Percentiles rank a stretch among this genome's conserved stretches.
Conservation (phyloP, 2,888 invertebrate species). For the Noctua janthe region DNA sequence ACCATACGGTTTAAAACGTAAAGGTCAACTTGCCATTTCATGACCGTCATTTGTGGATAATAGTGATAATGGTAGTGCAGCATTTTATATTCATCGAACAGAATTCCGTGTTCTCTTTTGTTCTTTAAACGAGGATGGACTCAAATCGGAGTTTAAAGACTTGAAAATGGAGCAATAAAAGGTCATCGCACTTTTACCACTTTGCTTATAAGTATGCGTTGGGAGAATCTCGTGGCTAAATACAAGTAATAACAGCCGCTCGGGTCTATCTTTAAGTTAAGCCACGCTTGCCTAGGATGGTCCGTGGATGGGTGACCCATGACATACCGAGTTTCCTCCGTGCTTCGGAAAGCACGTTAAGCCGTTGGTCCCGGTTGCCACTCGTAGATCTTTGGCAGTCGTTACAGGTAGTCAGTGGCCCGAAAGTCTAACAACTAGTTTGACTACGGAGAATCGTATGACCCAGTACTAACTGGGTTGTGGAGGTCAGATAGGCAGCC, state of each 20-base stretch:
- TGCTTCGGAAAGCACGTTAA: too few species aligned
- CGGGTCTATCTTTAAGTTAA: too few species aligned
- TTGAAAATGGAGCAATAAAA: slow-evolving; percentile 10
- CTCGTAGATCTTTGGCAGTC: too few species aligned
- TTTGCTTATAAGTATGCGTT: neutral
- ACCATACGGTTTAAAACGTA: slow-evolving; percentile 34
- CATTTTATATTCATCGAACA: slow-evolving; percentile 34
- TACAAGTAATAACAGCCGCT: neutral
- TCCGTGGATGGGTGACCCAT: neutral
- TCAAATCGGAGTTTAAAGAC: neutral
- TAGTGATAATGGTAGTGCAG: slow-evolving; percentile 42
- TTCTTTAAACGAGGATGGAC: slow-evolving; percentile 11
- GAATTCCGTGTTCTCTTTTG: slow-evolving; percentile 23
- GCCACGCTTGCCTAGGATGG: neutral
- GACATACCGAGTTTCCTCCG: too few species aligned
- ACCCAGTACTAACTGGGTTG: too few species aligned
- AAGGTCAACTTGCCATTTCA: slow-evolving; percentile 54
- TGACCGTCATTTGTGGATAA: slow-evolving; percentile 46
- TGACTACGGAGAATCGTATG: too few species aligned
- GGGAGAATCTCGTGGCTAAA: neutral
- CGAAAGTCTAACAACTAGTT: too few species aligned
- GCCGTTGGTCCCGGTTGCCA: too few species aligned
- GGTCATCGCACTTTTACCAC: neutral
- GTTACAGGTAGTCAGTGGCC: too few species aligned
- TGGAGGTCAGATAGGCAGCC: too few species aligned